These are phyloP conservation scores for Pipa parva DNA, from an alignment of 2,113 vertebrate species.

Conservation along the genomic window DNA sequence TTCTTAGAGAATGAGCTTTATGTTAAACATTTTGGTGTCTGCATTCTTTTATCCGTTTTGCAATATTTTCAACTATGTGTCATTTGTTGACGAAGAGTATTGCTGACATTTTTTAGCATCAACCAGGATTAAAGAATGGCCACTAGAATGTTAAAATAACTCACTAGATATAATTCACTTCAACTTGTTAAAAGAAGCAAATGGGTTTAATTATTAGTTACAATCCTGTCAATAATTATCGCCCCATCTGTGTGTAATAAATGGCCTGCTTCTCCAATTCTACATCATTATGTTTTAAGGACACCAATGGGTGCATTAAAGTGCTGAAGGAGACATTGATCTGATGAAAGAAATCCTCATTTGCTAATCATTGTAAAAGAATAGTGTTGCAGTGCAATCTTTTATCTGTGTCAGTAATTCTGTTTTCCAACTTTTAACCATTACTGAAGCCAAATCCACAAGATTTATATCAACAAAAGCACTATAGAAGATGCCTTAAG, in stretches of 20 bases:
- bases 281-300: slow-evolving; percentile 86
- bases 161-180: slow-evolving; percentile 61
- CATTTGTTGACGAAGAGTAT: not conserved
- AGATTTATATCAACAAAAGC: too few species aligned
- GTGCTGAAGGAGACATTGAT: slow-evolving; percentile 86
- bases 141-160: slow-evolving; percentile 45
- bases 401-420: not conserved
- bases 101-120: slow-evolving; percentile 12
- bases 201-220: slow-evolving; percentile 75
- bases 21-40: not conserved
- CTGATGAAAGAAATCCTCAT: slow-evolving; percentile 81
- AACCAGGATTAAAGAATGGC: slow-evolving; percentile 37
- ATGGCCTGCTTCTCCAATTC: slow-evolving; percentile 83
- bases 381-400: slow-evolving; percentile 43
- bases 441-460: too few species aligned
- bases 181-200: slow-evolving; percentile 62
- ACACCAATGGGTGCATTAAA: slow-evolving; percentile 87
- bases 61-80: not conserved
- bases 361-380: slow-evolving; percentile 62
- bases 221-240: slow-evolving; percentile 85
- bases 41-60: not conserved
- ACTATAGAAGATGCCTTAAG: too few species aligned
- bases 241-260: slow-evolving; percentile 86
- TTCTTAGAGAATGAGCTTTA: not conserved
- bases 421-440: not conserved